phyloP scores from a whole-genome alignment of 2,888 invertebrate genomes.

The Tillus elongatus region DNA sequence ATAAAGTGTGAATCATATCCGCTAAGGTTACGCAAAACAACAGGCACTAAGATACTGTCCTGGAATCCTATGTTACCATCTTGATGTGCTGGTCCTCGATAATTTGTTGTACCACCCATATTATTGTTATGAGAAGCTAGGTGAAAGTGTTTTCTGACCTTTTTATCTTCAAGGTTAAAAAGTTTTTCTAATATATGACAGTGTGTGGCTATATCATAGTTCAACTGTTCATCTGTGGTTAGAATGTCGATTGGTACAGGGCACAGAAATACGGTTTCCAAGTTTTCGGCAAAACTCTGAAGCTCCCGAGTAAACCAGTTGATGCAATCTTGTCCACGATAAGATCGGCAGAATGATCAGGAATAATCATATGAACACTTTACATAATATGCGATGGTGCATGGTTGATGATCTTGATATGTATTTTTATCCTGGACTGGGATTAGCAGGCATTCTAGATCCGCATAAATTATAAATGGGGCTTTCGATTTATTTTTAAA shows the following conservation, averaged over 20 bases:
- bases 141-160: conserved; percentile 7
- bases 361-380: conserved; percentile 23
- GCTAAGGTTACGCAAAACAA: conserved; percentile 14
- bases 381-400: conserved; percentile 22
- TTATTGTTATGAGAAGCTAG: no score
- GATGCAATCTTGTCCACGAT: conserved; percentile 20
- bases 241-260: conserved; percentile 10
- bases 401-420: no score
- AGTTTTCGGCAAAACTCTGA: conserved; percentile 14
- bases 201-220: conserved; percentile 7
- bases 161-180: conserved; percentile 12
- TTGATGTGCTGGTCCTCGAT: conserved; percentile 7
- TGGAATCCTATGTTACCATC: conserved; percentile 5
- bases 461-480: conserved; percentile 9
- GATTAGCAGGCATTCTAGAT: conserved; percentile 8
- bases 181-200: conserved; percentile 21
- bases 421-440: conserved; percentile 10
- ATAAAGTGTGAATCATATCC: conserved; percentile 30
- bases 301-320: conserved; percentile 23
- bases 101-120: conserved; percentile 2
- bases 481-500: conserved; percentile 4
- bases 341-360: conserved; percentile 17
- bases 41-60: not conserved
- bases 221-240: conserved; percentile 7
- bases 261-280: conserved; percentile 14